A percentile compares a stretch with the other conserved stretches of the same genome.
phyloP scores from a whole-genome alignment of 2,113 vertebrate genomes.

The Erinaceus europaeus region DNA sequence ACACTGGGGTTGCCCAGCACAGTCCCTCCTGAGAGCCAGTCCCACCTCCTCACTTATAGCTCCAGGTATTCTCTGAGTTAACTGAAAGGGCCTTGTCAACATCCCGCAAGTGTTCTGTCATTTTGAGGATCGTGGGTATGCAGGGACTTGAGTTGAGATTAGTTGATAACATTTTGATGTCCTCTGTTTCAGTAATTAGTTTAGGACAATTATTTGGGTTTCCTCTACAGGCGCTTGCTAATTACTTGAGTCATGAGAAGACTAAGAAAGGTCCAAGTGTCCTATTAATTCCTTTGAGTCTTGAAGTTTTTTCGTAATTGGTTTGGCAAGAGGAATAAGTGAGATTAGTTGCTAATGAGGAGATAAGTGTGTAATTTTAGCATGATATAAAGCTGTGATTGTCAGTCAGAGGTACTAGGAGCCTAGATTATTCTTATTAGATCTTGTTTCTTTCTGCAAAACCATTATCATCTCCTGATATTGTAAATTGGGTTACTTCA shows the following conservation, averaged over 20 bases:
- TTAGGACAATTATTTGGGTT: conserved; percentile 76
- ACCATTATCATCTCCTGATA: conserved; percentile 79
- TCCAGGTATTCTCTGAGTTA: neutral
- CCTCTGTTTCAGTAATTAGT: conserved; percentile 73
- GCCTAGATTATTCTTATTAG: conserved; percentile 74
- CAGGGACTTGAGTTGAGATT: conserved; percentile 14
- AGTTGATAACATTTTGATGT: conserved; percentile 73
- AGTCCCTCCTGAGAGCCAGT: no score
- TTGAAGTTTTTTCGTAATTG: conserved; percentile 80
- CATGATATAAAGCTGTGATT: conserved; percentile 77
- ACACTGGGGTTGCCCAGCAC: no score
- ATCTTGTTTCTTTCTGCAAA: conserved; percentile 75
- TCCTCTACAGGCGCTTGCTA: conserved; percentile 65
- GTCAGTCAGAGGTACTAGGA: conserved; percentile 77
- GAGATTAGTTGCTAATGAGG: conserved; percentile 85
- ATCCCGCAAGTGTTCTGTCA: neutral
- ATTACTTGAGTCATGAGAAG: conserved; percentile 78
- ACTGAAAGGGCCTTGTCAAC: conserved; percentile 23
- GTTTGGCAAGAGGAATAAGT: conserved; percentile 80
- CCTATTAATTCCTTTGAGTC: conserved; percentile 81
- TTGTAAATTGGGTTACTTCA: conserved; percentile 80
- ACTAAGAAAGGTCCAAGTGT: conserved; percentile 76
- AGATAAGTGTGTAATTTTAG: conserved; percentile 82
- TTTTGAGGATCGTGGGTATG: neutral
- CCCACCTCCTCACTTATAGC: neutral